Base-by-base conservation (phyloP, 2,888 invertebrate species). In the Eupeodes latifasciatus region DNA sequence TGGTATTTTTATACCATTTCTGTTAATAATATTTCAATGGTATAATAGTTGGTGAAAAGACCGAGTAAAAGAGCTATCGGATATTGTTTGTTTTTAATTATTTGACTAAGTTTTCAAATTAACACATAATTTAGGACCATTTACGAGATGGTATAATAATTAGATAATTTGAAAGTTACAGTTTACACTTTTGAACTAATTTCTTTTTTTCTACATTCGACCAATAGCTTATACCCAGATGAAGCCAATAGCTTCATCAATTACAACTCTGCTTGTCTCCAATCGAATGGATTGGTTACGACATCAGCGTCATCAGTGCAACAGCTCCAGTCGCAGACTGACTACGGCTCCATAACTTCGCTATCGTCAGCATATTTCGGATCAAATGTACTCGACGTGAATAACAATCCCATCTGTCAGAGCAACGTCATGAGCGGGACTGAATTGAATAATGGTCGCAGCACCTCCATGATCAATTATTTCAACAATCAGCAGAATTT, bases 401-500 rank as follows among this genome's bases (percentile, higher is more conserved):
- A 85, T 47, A 88, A 88, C 64, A 88, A 75, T 69, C 12, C 80
- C 2, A 76, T 72, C 19, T 75, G 86, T 59, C 55, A 55, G 10
- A 72, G 53, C 55, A 83, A 1, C 40, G 71, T 19, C 34, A 11
- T 57, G 6, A 55, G 16, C 47, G 83, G 64, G 12, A 27, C 67
- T 66, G 87, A 87, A 0, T 27, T 84, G 19, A 84, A 49, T 27
- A 34, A 44, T 67, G 66, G 80, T 59, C 72, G 62, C 61, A 84
- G 53, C 67, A 84, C 66, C 16, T 66, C 84, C 34, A 87, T 87
- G 83, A 61, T 84, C 61, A 80, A 51, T 71, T 87, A 87, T 64
- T 84, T 87, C 69, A 53, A 40, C 34, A 80, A 53, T 74, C 74
- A 84, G 57, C 83, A 83, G 40, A 82, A 79, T 57, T 87, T 62